phyloP scores from a whole-genome alignment of 2,888 invertebrate species.

The Eupithecia subumbrata region DNA sequence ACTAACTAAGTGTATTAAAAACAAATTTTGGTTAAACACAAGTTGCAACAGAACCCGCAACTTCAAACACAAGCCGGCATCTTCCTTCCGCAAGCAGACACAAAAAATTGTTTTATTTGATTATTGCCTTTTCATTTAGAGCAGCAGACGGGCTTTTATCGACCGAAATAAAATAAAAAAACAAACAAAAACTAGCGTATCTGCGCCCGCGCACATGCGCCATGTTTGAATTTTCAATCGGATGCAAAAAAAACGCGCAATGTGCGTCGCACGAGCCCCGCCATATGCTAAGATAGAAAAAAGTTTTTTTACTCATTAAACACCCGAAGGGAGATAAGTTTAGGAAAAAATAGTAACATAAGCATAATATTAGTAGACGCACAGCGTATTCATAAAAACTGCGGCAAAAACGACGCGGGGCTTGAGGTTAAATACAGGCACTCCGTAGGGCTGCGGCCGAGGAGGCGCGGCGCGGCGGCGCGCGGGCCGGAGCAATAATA shows the following conservation, averaged over 20 bases:
- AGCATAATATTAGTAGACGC: constrained; percentile 80
- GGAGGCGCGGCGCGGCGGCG: not conserved
- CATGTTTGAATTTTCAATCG: constrained; percentile 79
- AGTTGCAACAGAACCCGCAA: constrained; percentile 17
- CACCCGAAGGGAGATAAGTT: constrained; percentile 72
- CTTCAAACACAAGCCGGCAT: constrained; percentile 17
- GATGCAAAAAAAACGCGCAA: constrained; percentile 82
- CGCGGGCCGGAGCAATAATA: no score
- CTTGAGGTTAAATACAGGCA: constrained; percentile 75
- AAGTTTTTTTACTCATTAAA: constrained; percentile 75
- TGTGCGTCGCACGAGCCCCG: constrained; percentile 79
- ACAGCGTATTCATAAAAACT: constrained; percentile 68
- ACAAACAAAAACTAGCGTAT: constrained; percentile 64
- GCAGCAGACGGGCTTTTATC: constrained; percentile 58
- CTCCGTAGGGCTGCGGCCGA: constrained; percentile 32
- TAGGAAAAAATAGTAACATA: constrained; percentile 78
- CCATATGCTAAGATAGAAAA: constrained; percentile 73
- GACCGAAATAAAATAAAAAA: constrained; percentile 59
- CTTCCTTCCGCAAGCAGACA: constrained; percentile 26
- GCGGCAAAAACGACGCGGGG: constrained; percentile 66
- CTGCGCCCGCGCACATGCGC: constrained; percentile 70
- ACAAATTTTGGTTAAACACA: not conserved
- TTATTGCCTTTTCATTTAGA: constrained; percentile 56
- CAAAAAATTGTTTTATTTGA: constrained; percentile 56
- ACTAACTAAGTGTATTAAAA: not conserved